Conservation (phyloP, 2,113 vertebrate genomes). For the Odocoileus hemionus region DNA sequence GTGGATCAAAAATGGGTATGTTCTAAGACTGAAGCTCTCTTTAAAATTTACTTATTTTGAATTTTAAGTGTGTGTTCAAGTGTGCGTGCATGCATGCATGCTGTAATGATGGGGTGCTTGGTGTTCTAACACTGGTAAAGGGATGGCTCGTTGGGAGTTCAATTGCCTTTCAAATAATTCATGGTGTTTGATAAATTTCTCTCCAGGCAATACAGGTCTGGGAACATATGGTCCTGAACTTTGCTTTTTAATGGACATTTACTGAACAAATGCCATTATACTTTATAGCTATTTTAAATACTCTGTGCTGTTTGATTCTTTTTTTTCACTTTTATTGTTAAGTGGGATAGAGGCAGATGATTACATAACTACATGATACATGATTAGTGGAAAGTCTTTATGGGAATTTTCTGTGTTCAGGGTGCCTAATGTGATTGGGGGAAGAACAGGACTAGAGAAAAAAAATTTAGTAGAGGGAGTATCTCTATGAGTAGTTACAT, state of each 20-base stretch:
- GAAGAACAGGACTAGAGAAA: not conserved
- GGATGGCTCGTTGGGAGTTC: not conserved
- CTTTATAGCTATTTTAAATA: not conserved
- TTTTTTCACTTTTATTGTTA: not conserved
- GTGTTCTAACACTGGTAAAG: not conserved
- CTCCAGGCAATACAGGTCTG: not conserved
- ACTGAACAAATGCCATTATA: not conserved
- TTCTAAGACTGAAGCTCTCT: not conserved
- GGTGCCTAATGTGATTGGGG: not conserved
- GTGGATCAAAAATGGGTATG: not conserved
- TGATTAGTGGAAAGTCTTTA: not conserved
- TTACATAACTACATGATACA: not conserved
- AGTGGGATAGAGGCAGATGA: not conserved
- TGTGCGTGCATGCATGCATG: not conserved
- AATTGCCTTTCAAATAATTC: not conserved
- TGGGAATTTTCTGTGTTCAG: not conserved
- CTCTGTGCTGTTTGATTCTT: not conserved
- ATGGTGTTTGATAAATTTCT: not conserved
- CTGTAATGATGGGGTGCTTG: not conserved
- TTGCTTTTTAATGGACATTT: constrained; percentile 19
- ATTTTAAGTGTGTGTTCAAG: not conserved
- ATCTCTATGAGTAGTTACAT: not conserved
- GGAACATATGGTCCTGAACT: not conserved
- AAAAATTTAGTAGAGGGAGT: not conserved
- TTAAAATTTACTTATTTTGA: not conserved